Evolutionary conservation across 2,797 vertebrate species (phyloP), one percentile per base, ranked within the genome.

Genomic region (Adelosebastes latens): DNA sequence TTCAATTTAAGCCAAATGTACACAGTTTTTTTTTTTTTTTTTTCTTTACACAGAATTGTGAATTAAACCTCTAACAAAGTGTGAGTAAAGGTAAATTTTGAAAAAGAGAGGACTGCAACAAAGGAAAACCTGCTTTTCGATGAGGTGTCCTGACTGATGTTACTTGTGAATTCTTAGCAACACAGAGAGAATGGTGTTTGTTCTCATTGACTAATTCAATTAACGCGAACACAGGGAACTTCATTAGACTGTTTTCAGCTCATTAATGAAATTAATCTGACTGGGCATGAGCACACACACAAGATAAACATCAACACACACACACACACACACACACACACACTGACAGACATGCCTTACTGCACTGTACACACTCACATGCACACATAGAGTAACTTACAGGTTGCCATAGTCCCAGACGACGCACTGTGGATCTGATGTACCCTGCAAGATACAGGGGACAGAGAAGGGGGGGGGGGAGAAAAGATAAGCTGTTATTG

Each of bases 321-420:
- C 63, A 64, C 58, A 3, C n/a, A 42, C 39, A 39, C 32, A 34
- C 32, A 10, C 32, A 36, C 2, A 36, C 55, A 62, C 63, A 64
- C 52, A 4, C n/a, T 11, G 1, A 78, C 63, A 67, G 34, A 77
- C 55, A 67, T n/a, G 20, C 18, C 32, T 66, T 65, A 29, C 24
- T 70, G 60, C 74, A 65, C 61, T 22, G 32, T n/a, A 71, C 66
- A 56, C 68, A 76, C 71, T 61, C 61, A 56, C 69, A 74, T 22
- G 14, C 46, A 83, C 68, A 75, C 34, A 31, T 67, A 84, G 74
- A 79, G 67, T 79, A 92, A 99, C 98, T 98, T 96, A 99, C 98
- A 88, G 95, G 96, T 96, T 97, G 63, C 96, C 94, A 90, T 97
- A 97, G 95, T 99, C 97, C 98, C 98, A 99, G 92, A 97, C 97